Conservation (phyloP, 64 coral and sea anemone species). For the Catalaphyllia jardinei region DNA sequence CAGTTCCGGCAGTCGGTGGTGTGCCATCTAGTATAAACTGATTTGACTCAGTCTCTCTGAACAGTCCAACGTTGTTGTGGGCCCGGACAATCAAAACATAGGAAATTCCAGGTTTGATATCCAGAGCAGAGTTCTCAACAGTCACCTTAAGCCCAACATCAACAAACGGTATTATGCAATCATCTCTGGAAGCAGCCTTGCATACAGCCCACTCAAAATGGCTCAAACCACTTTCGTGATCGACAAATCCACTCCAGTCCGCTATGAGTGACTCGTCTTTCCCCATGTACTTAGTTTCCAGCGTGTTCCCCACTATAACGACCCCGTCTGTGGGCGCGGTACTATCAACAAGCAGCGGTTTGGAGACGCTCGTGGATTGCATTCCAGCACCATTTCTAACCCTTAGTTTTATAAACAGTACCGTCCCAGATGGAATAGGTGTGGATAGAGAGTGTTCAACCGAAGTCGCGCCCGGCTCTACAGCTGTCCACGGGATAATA, state of each 20-base stretch:
- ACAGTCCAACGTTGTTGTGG: slow-evolving; percentile 58
- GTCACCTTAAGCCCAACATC: slow-evolving; percentile 34
- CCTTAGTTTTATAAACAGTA: slow-evolving; percentile 42
- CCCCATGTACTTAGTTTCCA: slow-evolving; percentile 14
- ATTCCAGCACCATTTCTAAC: slow-evolving; percentile 61
- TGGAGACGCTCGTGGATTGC: slow-evolving; percentile 12
- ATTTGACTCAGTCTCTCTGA: slow-evolving; percentile 42
- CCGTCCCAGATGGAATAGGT: slow-evolving; percentile 45
- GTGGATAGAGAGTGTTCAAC: slow-evolving; percentile 7
- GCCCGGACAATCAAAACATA: slow-evolving; percentile 63
- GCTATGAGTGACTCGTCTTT: slow-evolving; percentile 30
- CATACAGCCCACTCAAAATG: slow-evolving; percentile 71
- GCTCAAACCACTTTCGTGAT: slow-evolving; percentile 55
- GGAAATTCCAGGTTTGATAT: slow-evolving; percentile 52
- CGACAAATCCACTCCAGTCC: slow-evolving; percentile 62
- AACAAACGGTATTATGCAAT: slow-evolving; percentile 69
- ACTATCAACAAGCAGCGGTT: slow-evolving; percentile 50
- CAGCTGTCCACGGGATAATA: slow-evolving; percentile 43
- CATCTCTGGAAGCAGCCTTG: not conserved
- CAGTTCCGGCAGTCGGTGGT: slow-evolving; percentile 29
- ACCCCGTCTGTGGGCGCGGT: slow-evolving; percentile 45
- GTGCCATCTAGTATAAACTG: slow-evolving; percentile 40
- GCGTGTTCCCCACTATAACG: slow-evolving; percentile 39
- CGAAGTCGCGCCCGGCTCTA: not conserved
- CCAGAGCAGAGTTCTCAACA: slow-evolving; percentile 34